Evolutionary conservation across 1,140 invertebrate genomes (phyloP).

Genomic region (Aphis gossypii): DNA sequence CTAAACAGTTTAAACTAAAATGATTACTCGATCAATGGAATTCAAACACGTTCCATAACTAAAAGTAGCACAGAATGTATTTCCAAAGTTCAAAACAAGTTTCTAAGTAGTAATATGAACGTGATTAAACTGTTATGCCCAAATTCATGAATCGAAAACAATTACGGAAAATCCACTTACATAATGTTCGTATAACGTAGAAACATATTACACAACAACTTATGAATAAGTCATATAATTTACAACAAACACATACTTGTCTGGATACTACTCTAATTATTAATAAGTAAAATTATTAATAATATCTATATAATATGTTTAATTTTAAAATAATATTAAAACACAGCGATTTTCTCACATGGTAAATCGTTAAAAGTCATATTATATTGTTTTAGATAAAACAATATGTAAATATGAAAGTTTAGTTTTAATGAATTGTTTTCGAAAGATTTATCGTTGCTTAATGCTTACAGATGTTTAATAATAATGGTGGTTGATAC

Average conservation of each 20-base stretch:
- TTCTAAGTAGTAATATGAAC: background rate
- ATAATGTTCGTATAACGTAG: background rate
- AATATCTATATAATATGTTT: background rate
- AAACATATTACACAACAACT: background rate
- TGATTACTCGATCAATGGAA: background rate
- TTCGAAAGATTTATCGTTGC: no score
- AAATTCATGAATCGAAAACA: background rate
- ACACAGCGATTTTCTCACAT: background rate
- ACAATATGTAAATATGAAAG: no score
- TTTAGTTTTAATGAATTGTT: no score
- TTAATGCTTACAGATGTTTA: background rate
- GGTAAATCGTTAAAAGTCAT: no score
- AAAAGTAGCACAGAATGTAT: background rate
- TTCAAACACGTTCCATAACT: background rate
- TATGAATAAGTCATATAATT: background rate
- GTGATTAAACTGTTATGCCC: background rate
- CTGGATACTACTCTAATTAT: background rate
- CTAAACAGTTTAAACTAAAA: background rate
- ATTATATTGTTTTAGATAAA: no score
- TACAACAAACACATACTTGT: background rate
- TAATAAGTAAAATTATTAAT: background rate
- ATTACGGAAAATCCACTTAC: background rate
- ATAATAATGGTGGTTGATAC: background rate
- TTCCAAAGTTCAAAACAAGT: slow-evolving; percentile 1
- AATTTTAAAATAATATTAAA: background rate